Base-by-base conservation (phyloP, 2,113 vertebrate genomes). In the Poeciliopsis occidentalis region DNA sequence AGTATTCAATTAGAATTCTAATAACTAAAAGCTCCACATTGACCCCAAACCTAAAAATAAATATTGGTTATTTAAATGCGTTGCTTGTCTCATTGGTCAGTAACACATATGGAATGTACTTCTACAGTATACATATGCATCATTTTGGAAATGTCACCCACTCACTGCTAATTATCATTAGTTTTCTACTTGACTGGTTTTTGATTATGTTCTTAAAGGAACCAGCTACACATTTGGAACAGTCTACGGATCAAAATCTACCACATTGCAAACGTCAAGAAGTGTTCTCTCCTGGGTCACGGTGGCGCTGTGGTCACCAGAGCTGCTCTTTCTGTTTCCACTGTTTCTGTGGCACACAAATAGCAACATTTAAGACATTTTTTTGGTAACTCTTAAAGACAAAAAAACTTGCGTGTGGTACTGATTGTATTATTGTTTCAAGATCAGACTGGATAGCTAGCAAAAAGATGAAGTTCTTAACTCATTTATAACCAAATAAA, bases 321-420 rank as follows among this genome's bases (percentile, higher is more conserved):
- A 44, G 26, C 11, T 32, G 67, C 19, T 60, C 22, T 64, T 65
- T 77, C 47, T 15, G 3, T 68, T 44, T 44, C 30, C 65, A 32
- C 32, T 34, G 57, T 67, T 29, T 29, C 85, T 90, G 76, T 71
- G 83, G 87, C 34, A 30, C 0, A 87, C 12, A 77, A 26, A 73
- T 8, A 0, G 67, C 3, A n/a, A 30, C 0, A 0, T 39, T 64
- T 29, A 3, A 31, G 4, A 64, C 3, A 22, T 24, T 24, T 6
- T 54, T 24, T n/a, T 54, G 4, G 39, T 2, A 8, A 54, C 22
- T 22, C 19, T 54, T 24, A 10, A 24, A n/a, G 19, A 54, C 0
- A 22, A 54, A 54, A 24, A 54, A 37, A 37, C 34, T 37, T 2
- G 34, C 34, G 11, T 37, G 34, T 37, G 34, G 22, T 7, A n/a